Evolutionary conservation across 2,797 vertebrate species (phyloP).

Genomic region (Odontamblyopus rebecca): DNA sequence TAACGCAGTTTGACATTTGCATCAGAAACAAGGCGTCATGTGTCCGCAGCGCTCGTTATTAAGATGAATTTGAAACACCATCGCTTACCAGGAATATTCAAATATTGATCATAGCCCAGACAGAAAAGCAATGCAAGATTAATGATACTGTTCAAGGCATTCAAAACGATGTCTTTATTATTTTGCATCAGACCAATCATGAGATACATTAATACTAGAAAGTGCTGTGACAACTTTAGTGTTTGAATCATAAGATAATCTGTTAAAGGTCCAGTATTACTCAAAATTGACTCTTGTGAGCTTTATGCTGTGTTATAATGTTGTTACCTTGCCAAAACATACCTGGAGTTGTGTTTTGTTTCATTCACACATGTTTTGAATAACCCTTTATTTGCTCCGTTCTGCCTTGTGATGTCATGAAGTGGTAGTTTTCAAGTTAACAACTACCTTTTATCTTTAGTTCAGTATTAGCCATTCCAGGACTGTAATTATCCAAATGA

Average conservation of each 20-base stretch:
- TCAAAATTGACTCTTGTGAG: too few species aligned
- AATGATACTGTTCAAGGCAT: conserved; percentile 33
- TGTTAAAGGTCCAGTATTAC: too few species aligned
- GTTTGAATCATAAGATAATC: not conserved
- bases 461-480: too few species aligned
- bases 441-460: too few species aligned
- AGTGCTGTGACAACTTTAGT: not conserved
- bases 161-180: conserved; percentile 32
- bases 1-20: conserved; percentile 53
- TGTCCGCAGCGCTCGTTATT: conserved; percentile 34
- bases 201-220: not conserved
- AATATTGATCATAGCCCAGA: conserved; percentile 43
- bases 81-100: conserved; percentile 42
- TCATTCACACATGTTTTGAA: too few species aligned
- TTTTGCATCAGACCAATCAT: conserved; percentile 44
- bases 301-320: too few species aligned
- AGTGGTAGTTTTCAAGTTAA: too few species aligned
- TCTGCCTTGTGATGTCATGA: too few species aligned
- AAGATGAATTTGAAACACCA: conserved; percentile 39
- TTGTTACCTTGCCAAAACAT: too few species aligned
- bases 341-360: too few species aligned
- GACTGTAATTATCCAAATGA: too few species aligned
- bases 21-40: conserved; percentile 36
- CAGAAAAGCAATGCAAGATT: conserved; percentile 46
- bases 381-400: too few species aligned